phyloP scores from a whole-genome alignment of 2,113 vertebrate species.

The Sylvicapra grimmia region DNA sequence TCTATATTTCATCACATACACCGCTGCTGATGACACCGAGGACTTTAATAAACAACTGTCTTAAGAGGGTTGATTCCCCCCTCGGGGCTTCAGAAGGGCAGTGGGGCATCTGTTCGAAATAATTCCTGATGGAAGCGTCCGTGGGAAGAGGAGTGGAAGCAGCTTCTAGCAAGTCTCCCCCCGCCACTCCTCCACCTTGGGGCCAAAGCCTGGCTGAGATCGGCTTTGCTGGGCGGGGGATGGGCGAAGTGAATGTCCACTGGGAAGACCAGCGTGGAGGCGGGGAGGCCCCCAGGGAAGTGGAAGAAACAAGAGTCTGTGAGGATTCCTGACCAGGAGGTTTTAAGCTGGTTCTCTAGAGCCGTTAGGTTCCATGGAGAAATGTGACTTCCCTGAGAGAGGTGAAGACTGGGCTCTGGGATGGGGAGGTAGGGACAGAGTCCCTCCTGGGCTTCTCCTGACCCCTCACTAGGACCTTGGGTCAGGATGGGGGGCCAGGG shows the following conservation, averaged over 20 bases:
- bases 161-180: not conserved
- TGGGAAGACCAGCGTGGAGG: not conserved
- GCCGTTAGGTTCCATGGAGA: not conserved
- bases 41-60: conserved; percentile 71
- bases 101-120: not conserved
- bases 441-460: too few relatives aligned
- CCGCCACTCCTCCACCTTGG: rapidly evolving
- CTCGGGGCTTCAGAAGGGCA: not conserved
- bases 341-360: not conserved
- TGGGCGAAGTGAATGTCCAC: not conserved
- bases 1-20: conserved; percentile 73
- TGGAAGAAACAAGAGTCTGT: rapidly evolving
- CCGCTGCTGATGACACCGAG: conserved; percentile 65
- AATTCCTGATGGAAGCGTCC: not conserved
- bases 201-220: not conserved
- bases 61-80: not conserved
- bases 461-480: not conserved
- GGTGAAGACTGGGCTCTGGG: not conserved
- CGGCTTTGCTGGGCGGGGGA: not conserved
- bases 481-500: not conserved
- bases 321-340: not conserved
- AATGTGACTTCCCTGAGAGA: not conserved
- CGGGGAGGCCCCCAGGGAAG: rapidly evolving
- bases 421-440: not conserved
- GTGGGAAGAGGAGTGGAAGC: not conserved